A percentile compares a stretch with the other conserved stretches of the same genome.
phyloP scores from a whole-genome alignment of 2,797 vertebrate genomes.

The Intellagama lesueurii region DNA sequence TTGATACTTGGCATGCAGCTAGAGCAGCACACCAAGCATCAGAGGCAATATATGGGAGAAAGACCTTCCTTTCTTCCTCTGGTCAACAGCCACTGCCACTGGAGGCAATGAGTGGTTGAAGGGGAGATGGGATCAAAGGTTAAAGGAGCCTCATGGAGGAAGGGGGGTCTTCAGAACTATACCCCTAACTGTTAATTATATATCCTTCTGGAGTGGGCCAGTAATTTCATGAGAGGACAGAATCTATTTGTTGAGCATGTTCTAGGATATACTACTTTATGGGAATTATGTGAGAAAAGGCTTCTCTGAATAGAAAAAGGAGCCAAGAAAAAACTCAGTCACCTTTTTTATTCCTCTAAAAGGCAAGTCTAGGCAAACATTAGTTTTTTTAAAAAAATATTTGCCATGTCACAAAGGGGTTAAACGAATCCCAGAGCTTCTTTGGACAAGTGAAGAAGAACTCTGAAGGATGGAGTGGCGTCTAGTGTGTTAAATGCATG shows the following conservation, averaged over 20 bases:
- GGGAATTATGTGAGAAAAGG: not conserved
- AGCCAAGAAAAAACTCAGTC: not conserved
- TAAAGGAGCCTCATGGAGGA: not conserved
- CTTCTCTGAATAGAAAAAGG: not conserved
- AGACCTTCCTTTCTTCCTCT: not conserved
- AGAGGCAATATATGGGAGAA: not conserved
- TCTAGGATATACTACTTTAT: not conserved
- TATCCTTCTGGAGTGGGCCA: not conserved
- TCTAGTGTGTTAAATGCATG: constrained; percentile 52
- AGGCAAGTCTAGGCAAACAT: constrained; percentile 5
- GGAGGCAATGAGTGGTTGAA: not conserved
- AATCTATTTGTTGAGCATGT: not conserved
- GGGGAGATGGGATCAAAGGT: not conserved
- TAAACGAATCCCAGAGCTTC: not conserved
- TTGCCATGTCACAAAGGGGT: not conserved
- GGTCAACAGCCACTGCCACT: not conserved
- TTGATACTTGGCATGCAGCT: not conserved
- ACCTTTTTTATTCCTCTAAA: constrained; percentile 25
- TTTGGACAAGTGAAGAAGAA: constrained; percentile 12
- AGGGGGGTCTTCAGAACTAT: not conserved
- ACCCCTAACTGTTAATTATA: not conserved
- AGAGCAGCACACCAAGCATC: not conserved
- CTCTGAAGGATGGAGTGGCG: constrained; percentile 32
- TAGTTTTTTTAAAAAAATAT: not conserved
- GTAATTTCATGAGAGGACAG: not conserved